A percentile compares a stretch with the other conserved stretches of the same genome.
These are phyloP conservation scores for Muscidifurax raptorellus DNA, from an alignment of 1,140 invertebrate species.

Conservation along the genomic window DNA sequence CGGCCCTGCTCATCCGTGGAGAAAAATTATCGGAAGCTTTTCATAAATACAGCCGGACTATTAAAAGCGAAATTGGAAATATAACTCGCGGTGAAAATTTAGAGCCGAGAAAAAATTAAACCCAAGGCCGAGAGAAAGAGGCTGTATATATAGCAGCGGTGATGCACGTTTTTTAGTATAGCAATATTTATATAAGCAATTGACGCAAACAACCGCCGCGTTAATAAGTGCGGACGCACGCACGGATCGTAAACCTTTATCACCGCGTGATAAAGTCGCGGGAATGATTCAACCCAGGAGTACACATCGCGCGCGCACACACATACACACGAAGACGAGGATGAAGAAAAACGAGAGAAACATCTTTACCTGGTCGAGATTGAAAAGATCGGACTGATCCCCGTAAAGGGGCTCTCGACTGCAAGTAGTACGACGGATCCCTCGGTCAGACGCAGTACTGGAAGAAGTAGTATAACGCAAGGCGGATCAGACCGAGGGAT, in stretches of 20 bases:
- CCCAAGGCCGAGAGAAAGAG: neutral
- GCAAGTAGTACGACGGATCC: slow-evolving; percentile 35
- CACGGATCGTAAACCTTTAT: neutral
- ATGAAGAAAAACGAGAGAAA: neutral
- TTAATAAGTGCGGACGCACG: neutral
- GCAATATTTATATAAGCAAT: neutral
- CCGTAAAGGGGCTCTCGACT: neutral
- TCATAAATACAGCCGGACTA: neutral
- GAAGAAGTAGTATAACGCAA: neutral
- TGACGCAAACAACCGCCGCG: neutral
- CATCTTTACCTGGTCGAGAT: slow-evolving; percentile 1
- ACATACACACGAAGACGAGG: neutral
- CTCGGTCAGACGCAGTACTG: slow-evolving; percentile 18
- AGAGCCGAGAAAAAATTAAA: neutral
- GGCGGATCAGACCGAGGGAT: slow-evolving; percentile 13
- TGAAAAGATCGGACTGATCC: slow-evolving; percentile 31
- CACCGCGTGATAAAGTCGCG: neutral
- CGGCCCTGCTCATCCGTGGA: neutral
- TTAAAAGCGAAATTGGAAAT: neutral
- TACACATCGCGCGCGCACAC: no score
- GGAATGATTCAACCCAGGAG: no score
- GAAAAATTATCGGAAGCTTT: slow-evolving; percentile 20
- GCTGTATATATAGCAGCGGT: neutral
- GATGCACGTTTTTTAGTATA: neutral
- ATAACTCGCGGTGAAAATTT: neutral